phyloP scores from a whole-genome alignment of 2,797 vertebrate genomes.

The Sebastes vulpes region DNA sequence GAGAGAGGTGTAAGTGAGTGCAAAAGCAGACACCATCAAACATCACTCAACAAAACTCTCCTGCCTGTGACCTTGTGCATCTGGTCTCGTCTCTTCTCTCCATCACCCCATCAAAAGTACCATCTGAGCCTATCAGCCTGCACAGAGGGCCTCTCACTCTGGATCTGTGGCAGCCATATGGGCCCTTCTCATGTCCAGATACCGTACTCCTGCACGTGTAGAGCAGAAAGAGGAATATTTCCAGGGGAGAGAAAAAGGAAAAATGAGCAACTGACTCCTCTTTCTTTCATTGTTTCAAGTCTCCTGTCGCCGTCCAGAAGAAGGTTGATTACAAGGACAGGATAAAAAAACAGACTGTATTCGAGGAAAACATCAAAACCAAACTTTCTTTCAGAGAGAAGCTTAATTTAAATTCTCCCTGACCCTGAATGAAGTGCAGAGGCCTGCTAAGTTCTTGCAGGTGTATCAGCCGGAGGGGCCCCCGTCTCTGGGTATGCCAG shows the following conservation, averaged over 20 bases:
- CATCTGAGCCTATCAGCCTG: slow-evolving; percentile 46
- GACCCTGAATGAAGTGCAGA: slow-evolving; percentile 54
- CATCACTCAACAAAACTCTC: slow-evolving; percentile 63
- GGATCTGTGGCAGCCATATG: slow-evolving; percentile 66
- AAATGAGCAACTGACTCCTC: slow-evolving; percentile 13
- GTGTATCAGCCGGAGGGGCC: slow-evolving; percentile 60
- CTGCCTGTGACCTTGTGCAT: slow-evolving; percentile 61
- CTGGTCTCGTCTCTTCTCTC: slow-evolving; percentile 60
- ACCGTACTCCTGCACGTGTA: slow-evolving; percentile 25
- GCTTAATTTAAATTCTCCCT: slow-evolving; percentile 52
- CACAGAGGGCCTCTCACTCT: slow-evolving; percentile 54
- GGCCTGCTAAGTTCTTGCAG: slow-evolving; percentile 69
- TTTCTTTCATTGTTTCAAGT: slow-evolving; percentile 30
- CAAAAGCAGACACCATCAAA: slow-evolving; percentile 61
- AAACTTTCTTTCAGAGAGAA: slow-evolving; percentile 26
- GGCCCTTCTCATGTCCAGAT: slow-evolving; percentile 52
- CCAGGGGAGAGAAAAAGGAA: slow-evolving; percentile 19
- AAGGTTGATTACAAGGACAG: slow-evolving; percentile 29
- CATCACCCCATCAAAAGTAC: slow-evolving; percentile 66
- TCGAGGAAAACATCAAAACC: slow-evolving; percentile 24
- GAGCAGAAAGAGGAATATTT: slow-evolving; percentile 32
- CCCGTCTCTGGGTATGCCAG: slow-evolving; percentile 33
- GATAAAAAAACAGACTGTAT: background rate
- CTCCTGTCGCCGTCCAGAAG: slow-evolving; percentile 27
- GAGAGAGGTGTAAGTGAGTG: slow-evolving; percentile 37